Evolutionary conservation across 1,140 invertebrate species (phyloP), one percentile per base, ranked within the genome.

Genomic region (Caerostris extrusa): DNA sequence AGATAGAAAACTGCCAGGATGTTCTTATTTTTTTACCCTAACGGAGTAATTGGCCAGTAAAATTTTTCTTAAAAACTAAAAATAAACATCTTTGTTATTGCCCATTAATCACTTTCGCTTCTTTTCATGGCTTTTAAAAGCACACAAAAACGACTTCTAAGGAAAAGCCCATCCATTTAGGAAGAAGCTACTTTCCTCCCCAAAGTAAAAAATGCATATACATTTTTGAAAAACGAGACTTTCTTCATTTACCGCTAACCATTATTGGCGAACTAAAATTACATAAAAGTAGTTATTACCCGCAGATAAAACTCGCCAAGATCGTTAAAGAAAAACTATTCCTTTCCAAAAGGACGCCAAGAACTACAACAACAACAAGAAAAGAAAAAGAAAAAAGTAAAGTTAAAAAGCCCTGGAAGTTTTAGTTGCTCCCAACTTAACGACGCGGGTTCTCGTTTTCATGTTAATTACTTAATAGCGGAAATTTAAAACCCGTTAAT

Each of bases 391-490:
- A n/a, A n/a, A n/a, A n/a, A n/a, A n/a, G n/a, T 53, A 91, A 91
- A 57, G 57, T 91, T 91, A 91, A 91, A 91, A 91, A 91, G 56
- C 69, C 82, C 64, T 34, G 7, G 64, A 56, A 57, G 56, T 82
- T 56, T 91, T 91, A 53, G 71, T 82, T 91, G 34, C 7, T 12
- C 14, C 34, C 5, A 56, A 71, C 87, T 82, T 61, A 91, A 61
- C 71, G 90, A 82, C 69, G 90, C 60, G 3, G 17, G 53, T 14
- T 81, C 69, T 19, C 90, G 10, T 81, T 81, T 91, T 77, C 57
- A 91, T 91, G 71, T 91, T 91, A 91, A 91, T 91, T 91, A 82
- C 90, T 91, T 91, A 91, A 91, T 91, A 91, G 90, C 90, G 90
- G 90, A 91, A 91, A 91, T 91, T 91, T 91, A 91, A 91, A 82